These are phyloP conservation scores for Holacanthus passer DNA, from an alignment of 2,113 vertebrate genomes.

Conservation along the genomic window DNA sequence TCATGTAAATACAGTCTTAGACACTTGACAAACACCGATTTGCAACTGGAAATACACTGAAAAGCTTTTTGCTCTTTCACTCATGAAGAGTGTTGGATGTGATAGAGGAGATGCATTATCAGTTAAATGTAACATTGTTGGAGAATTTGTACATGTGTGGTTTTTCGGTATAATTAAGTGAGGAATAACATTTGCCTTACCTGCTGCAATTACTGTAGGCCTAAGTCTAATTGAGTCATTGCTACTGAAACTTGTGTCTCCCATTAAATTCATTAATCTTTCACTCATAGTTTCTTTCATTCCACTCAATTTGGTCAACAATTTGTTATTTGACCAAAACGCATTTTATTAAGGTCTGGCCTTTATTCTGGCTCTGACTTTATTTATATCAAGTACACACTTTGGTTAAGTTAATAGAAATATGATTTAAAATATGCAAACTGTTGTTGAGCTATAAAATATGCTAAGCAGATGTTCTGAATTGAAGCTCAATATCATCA, in stretches of 20 bases:
- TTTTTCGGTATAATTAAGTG: neutral
- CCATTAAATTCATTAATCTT: neutral
- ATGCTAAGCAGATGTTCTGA: constrained; percentile 51
- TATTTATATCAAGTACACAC: neutral
- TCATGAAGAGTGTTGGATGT: neutral
- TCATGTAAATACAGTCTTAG: neutral
- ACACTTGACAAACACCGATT: constrained; percentile 1
- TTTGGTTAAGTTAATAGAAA: neutral
- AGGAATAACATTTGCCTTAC: neutral
- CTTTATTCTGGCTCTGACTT: neutral
- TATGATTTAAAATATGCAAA: constrained; percentile 14
- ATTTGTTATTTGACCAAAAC: constrained; percentile 3
- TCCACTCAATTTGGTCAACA: neutral
- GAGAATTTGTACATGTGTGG: neutral
- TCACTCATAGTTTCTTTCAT: neutral
- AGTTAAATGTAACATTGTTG: neutral
- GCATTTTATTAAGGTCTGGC: neutral
- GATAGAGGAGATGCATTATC: neutral
- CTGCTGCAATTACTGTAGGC: neutral
- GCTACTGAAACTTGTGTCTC: neutral
- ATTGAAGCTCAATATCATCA: constrained; percentile 24
- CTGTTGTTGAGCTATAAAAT: constrained; percentile 18
- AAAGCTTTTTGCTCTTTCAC: constrained; percentile 2
- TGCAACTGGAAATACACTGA: neutral
- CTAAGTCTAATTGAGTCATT: neutral